phyloP scores from a whole-genome alignment of 37 sponge, comb jelly and placozoan species.

The Dysidea cf. avara region DNA sequence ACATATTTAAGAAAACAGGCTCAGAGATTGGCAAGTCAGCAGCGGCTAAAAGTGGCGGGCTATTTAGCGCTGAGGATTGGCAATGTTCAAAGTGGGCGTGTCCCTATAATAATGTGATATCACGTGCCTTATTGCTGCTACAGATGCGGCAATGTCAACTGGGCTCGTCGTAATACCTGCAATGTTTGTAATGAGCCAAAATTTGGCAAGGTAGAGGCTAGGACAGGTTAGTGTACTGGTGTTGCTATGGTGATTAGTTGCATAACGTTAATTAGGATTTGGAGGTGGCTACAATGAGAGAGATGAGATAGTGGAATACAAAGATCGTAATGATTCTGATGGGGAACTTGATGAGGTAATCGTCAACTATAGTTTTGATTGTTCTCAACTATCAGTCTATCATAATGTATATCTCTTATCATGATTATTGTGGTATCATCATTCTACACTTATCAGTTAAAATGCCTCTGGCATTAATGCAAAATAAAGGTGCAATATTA shows the following conservation, averaged over 20 bases:
- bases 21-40: slow-evolving; percentile 86
- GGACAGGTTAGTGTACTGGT: slow-evolving; percentile 65
- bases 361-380: too few relatives aligned
- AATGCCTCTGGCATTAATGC: slow-evolving; percentile 1
- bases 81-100: slow-evolving; percentile 82
- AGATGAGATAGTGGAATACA: slow-evolving; percentile 91
- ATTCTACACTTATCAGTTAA: too few relatives aligned
- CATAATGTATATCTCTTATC: too few relatives aligned
- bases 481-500: neutral
- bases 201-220: slow-evolving; percentile 87
- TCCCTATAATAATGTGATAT: neutral
- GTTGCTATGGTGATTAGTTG: neutral
- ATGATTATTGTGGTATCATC: too few relatives aligned
- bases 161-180: slow-evolving; percentile 94
- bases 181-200: slow-evolving; percentile 92
- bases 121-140: neutral
- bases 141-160: slow-evolving; percentile 98
- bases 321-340: slow-evolving; percentile 84
- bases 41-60: slow-evolving; percentile 93
- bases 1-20: slow-evolving; percentile 80
- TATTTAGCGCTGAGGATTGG: slow-evolving; percentile 99
- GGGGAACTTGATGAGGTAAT: slow-evolving; percentile 96
- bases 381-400: too few relatives aligned
- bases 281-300: slow-evolving; percentile 98
- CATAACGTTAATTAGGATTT: slow-evolving; percentile 35